phyloP scores from a whole-genome alignment of 2,888 invertebrate species.

The Leucophenga montana region DNA sequence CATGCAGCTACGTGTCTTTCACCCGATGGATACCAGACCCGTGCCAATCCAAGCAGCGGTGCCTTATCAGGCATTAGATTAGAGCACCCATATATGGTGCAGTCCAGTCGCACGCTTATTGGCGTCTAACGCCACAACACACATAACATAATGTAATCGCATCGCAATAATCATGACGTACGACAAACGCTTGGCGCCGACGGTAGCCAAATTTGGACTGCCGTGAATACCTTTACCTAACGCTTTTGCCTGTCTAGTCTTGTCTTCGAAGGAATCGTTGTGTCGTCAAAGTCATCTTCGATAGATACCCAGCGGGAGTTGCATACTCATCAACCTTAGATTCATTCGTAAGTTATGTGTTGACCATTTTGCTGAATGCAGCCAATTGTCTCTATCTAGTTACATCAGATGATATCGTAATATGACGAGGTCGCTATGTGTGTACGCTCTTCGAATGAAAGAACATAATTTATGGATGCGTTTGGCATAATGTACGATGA shows the following conservation, averaged over 20 bases:
- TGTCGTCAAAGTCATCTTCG: too few relatives aligned
- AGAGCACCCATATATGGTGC: neutral
- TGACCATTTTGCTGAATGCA: too few relatives aligned
- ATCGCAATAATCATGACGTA: neutral
- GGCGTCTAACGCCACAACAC: neutral
- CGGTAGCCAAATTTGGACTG: conserved; percentile 61
- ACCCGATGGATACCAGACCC: neutral
- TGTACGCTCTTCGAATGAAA: neutral
- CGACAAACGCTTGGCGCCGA: conserved; percentile 50
- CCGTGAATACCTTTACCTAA: conserved; percentile 47
- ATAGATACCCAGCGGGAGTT: too few relatives aligned
- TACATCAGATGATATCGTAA: too few relatives aligned
- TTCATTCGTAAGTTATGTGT: too few relatives aligned
- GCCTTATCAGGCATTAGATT: neutral
- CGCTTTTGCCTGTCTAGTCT: too few relatives aligned
- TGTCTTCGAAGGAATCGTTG: too few relatives aligned
- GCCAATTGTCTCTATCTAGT: too few relatives aligned
- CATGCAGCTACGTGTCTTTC: neutral
- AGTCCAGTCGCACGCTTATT: too few relatives aligned
- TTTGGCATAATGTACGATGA: conserved; percentile 5
- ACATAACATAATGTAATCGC: neutral
- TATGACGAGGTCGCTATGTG: too few relatives aligned
- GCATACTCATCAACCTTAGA: too few relatives aligned
- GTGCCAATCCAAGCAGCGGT: conserved; percentile 10
- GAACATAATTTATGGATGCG: neutral